Evolutionary conservation across 30 jellyfish, hydroid and myxozoan species (phyloP).

Genomic region (Chironex yamaguchii): DNA sequence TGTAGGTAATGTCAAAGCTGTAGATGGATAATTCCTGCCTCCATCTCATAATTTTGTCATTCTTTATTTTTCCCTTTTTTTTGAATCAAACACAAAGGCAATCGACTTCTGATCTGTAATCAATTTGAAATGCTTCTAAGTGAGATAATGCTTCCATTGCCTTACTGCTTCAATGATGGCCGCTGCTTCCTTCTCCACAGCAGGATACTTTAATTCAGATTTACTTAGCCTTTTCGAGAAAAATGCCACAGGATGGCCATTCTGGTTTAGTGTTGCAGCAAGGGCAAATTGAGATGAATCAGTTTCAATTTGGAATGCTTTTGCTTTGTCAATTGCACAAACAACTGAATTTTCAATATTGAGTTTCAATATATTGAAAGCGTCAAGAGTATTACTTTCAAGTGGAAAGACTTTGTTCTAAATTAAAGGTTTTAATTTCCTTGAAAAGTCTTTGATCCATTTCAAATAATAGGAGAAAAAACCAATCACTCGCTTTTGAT

Average conservation of each 20-base stretch:
- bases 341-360: conserved; percentile 1
- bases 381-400: conserved; percentile 24
- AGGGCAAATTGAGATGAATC: too few relatives aligned
- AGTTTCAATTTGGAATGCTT: too few relatives aligned
- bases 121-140: too few relatives aligned
- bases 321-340: conserved; percentile 45
- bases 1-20: conserved; percentile 42
- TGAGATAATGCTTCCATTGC: too few relatives aligned
- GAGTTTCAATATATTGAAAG: conserved; percentile 45
- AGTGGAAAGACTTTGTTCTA: conserved; percentile 45
- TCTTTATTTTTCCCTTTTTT: conserved; percentile 32
- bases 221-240: too few relatives aligned
- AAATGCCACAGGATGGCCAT: too few relatives aligned
- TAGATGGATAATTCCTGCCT: conserved; percentile 20
- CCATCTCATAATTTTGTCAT: conserved; percentile 40
- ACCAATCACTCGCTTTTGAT: conserved; percentile 62
- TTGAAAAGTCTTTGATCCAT: conserved; percentile 68
- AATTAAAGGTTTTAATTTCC: conserved; percentile 60
- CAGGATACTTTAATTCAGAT: too few relatives aligned
- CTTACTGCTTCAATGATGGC: too few relatives aligned
- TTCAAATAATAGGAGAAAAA: conserved; percentile 65
- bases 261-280: too few relatives aligned
- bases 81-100: conserved; percentile 12
- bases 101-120: too few relatives aligned
- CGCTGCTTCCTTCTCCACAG: too few relatives aligned